These are phyloP conservation scores for Dromiciops gliroides DNA, from an alignment of 2,113 vertebrate genomes.

Conservation along the genomic window DNA sequence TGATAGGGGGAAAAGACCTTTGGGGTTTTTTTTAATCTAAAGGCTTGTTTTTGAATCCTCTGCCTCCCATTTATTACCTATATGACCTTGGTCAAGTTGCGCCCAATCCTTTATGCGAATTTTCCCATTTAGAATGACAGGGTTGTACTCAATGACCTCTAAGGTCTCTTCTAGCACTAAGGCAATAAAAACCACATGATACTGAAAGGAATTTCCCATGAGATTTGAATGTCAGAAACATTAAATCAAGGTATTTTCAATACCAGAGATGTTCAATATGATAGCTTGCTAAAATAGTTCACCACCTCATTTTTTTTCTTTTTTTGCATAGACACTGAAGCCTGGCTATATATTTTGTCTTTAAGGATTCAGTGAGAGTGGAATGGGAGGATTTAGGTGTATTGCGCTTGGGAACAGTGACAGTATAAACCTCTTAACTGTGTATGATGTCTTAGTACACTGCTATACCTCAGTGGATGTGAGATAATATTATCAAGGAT, in stretches of 20 bases:
- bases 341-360: not conserved
- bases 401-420: not conserved
- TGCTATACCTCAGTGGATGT: not conserved
- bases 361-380: not conserved
- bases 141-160: not conserved
- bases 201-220: constrained; percentile 57
- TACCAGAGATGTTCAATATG: constrained; percentile 32
- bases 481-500: constrained; percentile 25
- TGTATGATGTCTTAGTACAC: not conserved
- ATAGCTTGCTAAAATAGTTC: not conserved
- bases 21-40: not conserved
- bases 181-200: constrained; percentile 57
- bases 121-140: not conserved
- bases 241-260: constrained; percentile 45
- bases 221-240: constrained; percentile 60
- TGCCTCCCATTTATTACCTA: not conserved
- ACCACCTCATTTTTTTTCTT: constrained; percentile 25
- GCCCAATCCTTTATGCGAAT: not conserved
- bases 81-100: not conserved
- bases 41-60: not conserved
- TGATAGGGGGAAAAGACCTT: not conserved
- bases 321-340: constrained; percentile 12
- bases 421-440: not conserved
- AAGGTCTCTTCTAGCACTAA: constrained; percentile 11
- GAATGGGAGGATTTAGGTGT: not conserved